Percentiles rank a stretch among this genome's conserved stretches.
phyloP scores from a whole-genome alignment of 2,888 invertebrate genomes.

The Crepidodera aurea region DNA sequence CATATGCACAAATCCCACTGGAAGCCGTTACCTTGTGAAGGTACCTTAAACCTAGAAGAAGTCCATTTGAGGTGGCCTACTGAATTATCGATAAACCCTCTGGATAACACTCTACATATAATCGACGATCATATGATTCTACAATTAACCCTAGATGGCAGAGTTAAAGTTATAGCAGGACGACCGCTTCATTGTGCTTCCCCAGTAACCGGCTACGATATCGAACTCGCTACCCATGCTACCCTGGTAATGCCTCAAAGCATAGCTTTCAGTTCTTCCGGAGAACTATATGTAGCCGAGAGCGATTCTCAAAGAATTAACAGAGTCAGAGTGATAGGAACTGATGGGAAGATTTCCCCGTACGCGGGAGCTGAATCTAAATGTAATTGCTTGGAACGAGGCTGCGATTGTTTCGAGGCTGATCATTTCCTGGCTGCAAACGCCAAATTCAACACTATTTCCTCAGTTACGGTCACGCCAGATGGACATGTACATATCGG shows the following conservation, averaged over 20 bases:
- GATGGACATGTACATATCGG: conserved; percentile 95
- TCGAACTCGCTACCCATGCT: conserved; percentile 89
- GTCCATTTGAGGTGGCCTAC: conserved; percentile 97
- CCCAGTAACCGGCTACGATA: conserved; percentile 79
- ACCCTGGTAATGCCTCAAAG: conserved; percentile 93
- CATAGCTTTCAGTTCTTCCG: conserved; percentile 91
- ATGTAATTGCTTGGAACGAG: conserved; percentile 90
- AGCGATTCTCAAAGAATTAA: conserved; percentile 96
- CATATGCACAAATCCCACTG: conserved; percentile 93
- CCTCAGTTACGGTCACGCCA: conserved; percentile 90
- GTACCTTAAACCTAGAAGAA: conserved; percentile 89
- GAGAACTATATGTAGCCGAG: conserved; percentile 93
- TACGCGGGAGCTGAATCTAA: conserved; percentile 95
- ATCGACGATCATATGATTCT: conserved; percentile 96
- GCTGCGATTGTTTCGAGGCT: conserved; percentile 92
- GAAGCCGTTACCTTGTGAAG: conserved; percentile 93
- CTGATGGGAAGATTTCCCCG: conserved; percentile 91
- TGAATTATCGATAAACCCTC: conserved; percentile 90
- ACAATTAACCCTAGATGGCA: conserved; percentile 88
- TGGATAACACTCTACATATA: conserved; percentile 94
- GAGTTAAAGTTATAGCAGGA: conserved; percentile 93
- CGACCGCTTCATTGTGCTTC: conserved; percentile 92
- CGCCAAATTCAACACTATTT: conserved; percentile 93
- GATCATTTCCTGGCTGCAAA: conserved; percentile 92
- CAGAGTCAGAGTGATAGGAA: conserved; percentile 87